Evolutionary conservation across 2,113 vertebrate species (phyloP).

Genomic region (Cryptomyrus ogoouensis): DNA sequence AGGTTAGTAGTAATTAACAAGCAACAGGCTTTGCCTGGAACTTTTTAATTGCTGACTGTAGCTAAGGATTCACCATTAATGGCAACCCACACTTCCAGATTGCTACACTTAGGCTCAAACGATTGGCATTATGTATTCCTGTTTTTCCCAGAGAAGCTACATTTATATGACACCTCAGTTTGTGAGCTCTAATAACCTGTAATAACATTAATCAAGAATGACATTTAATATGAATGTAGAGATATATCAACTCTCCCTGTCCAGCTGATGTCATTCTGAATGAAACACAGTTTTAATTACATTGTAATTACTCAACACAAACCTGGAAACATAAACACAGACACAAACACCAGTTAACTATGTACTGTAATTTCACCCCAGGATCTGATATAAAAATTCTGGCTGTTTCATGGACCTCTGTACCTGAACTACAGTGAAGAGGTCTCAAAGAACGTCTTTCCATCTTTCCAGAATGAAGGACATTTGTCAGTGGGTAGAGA

Average conservation of each 20-base stretch:
- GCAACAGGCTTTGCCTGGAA: background rate
- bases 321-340: background rate
- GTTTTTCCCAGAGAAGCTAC: background rate
- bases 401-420: background rate
- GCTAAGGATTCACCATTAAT: background rate
- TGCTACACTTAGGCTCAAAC: background rate
- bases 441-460: background rate
- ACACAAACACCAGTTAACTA: background rate
- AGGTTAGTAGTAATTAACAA: background rate
- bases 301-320: background rate
- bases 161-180: background rate
- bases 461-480: background rate
- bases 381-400: background rate
- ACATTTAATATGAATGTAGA: background rate
- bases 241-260: background rate
- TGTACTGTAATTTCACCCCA: background rate
- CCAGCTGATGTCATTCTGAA: background rate
- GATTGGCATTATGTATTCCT: background rate
- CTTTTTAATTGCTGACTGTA: background rate
- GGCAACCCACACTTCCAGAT: background rate
- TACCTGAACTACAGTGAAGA: background rate
- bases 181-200: background rate
- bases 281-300: background rate
- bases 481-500: background rate
- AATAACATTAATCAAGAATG: background rate